Evolutionary conservation across 2,113 vertebrate species (phyloP).

Genomic region (Scortum barcoo): DNA sequence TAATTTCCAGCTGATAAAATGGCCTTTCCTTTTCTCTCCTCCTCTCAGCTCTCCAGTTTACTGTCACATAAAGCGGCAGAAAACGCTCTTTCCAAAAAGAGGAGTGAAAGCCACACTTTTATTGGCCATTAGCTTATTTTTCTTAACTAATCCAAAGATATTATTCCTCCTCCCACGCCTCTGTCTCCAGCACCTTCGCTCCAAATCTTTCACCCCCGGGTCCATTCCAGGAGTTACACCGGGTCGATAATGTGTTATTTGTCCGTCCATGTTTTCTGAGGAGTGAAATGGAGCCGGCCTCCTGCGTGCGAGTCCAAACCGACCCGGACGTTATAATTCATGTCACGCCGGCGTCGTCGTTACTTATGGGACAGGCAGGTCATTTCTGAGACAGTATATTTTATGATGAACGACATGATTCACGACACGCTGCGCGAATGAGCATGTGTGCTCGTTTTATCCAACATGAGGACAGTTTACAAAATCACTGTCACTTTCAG

Average conservation of each 20-base stretch:
- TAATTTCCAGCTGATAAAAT: constrained; percentile 68
- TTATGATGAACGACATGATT: background rate
- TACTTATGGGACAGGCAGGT: background rate
- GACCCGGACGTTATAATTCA: constrained; percentile 12
- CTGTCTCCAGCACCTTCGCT: background rate
- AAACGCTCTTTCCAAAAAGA: constrained; percentile 51
- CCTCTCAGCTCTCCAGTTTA: constrained; percentile 54
- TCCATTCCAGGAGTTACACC: constrained; percentile 49
- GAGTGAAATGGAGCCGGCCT: constrained; percentile 40
- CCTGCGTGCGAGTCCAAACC: no score
- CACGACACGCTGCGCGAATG: background rate
- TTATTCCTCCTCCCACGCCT: constrained; percentile 32
- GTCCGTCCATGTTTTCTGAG: constrained; percentile 31
- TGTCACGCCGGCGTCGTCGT: constrained; percentile 1
- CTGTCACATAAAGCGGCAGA: constrained; percentile 46
- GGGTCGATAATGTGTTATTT: constrained; percentile 65
- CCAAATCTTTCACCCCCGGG: constrained; percentile 18
- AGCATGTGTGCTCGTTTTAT: background rate
- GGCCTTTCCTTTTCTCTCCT: constrained; percentile 25
- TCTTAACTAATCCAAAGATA: constrained; percentile 36
- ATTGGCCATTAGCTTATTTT: constrained; percentile 47
- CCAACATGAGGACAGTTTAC: background rate
- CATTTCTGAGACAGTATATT: background rate
- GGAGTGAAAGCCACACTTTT: constrained; percentile 50
- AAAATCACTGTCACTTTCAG: no score